Evolutionary conservation across 2,113 vertebrate species (phyloP).

Genomic region (Haemorhous mexicanus): DNA sequence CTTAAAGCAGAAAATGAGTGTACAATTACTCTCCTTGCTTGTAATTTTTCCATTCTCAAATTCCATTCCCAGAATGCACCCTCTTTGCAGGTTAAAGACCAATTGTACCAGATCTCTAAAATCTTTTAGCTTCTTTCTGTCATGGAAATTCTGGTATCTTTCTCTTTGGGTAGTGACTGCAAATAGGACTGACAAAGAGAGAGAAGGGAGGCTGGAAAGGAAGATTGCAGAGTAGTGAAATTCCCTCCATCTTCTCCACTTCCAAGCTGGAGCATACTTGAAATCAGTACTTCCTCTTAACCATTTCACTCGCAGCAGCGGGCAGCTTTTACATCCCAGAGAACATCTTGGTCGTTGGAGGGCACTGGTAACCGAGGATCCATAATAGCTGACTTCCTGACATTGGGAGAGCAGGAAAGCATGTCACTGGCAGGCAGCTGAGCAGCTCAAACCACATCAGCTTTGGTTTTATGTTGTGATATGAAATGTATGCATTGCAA

Average conservation of each 20-base stretch:
- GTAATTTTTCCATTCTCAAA: slow-evolving; percentile 2
- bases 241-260: neutral
- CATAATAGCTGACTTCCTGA: neutral
- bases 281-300: neutral
- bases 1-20: neutral
- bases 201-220: neutral
- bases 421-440: neutral
- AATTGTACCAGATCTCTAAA: neutral
- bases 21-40: neutral
- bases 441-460: neutral
- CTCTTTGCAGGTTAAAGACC: neutral
- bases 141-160: neutral
- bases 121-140: neutral
- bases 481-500: neutral
- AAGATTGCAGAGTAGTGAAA: neutral
- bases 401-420: neutral
- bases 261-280: neutral
- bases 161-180: neutral
- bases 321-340: neutral
- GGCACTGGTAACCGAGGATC: neutral
- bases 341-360: neutral
- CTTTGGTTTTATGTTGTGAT: neutral
- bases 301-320: neutral
- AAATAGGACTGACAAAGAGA: neutral
- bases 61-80: neutral